Evolutionary conservation across 2,888 invertebrate species (phyloP).

Genomic region (Iphiclides podalirius): DNA sequence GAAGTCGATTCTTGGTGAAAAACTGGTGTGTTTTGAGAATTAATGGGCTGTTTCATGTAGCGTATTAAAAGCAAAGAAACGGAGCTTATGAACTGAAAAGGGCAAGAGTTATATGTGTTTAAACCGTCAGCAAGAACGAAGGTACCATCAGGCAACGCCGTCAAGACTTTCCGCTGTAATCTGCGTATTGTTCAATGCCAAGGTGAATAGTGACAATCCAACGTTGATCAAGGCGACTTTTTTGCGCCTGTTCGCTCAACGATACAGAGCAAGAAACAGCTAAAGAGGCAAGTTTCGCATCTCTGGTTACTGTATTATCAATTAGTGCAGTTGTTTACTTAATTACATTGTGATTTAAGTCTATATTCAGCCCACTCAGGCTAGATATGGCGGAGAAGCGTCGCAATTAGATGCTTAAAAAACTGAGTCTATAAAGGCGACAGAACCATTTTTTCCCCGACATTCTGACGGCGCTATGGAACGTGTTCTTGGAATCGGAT

Average conservation of each 20-base stretch:
- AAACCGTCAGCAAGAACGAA: no score
- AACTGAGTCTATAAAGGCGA: slow-evolving; percentile 55
- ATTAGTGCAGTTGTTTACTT: slow-evolving; percentile 56
- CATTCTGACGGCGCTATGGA: slow-evolving; percentile 41
- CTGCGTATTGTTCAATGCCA: slow-evolving; percentile 16
- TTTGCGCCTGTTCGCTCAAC: slow-evolving; percentile 30
- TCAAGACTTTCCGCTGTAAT: slow-evolving; percentile 9
- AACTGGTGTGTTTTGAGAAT: no score
- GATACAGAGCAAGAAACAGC: slow-evolving; percentile 34
- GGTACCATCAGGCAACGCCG: no score
- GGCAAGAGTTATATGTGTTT: no score
- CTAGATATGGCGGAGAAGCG: slow-evolving; percentile 56
- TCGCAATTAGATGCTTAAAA: slow-evolving; percentile 48
- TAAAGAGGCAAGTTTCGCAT: slow-evolving; percentile 37
- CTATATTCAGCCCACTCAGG: slow-evolving; percentile 49
- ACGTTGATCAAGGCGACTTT: slow-evolving; percentile 3
- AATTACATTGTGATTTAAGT: slow-evolving; percentile 62
- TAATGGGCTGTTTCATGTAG: no score
- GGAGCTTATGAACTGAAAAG: no score
- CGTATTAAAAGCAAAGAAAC: no score
- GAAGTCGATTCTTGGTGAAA: no score
- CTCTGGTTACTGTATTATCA: slow-evolving; percentile 48
- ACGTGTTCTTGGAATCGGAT: slow-evolving; percentile 50
- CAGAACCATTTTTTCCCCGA: slow-evolving; percentile 47
- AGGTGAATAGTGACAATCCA: slow-evolving; percentile 2